phyloP scores from a whole-genome alignment of 2,797 vertebrate genomes.

The Catamblyrhynchus diadema region DNA sequence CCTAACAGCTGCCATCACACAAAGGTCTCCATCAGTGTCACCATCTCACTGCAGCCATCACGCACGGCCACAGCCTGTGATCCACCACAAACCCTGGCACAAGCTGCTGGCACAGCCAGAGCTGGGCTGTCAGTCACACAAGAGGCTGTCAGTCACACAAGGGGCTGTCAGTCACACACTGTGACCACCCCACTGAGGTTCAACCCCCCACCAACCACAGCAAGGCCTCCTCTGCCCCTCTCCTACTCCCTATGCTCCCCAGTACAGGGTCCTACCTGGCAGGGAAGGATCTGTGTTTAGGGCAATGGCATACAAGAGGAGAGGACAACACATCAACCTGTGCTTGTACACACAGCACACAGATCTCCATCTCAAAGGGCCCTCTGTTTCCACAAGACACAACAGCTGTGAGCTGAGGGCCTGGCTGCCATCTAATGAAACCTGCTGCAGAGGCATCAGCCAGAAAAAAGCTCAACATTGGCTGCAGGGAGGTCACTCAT shows the following conservation, averaged over 20 bases:
- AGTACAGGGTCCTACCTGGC: not conserved
- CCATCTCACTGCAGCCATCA: not conserved
- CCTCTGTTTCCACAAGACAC: not conserved
- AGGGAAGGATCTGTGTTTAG: not conserved
- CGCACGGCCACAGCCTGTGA: not conserved
- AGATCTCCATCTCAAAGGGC: not conserved
- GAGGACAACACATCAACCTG: not conserved
- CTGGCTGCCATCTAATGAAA: not conserved
- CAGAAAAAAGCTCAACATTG: not conserved
- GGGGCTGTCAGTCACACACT: fast-evolving
- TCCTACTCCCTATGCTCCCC: not conserved
- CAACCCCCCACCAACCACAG: not conserved
- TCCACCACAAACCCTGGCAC: fast-evolving
- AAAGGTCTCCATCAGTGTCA: not conserved
- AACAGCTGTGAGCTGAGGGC: not conserved
- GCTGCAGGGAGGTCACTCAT: not conserved
- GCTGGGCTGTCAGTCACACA: not conserved
- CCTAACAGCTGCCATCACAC: not conserved
- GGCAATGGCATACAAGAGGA: not conserved
- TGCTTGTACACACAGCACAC: not conserved
- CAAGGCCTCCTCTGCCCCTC: not conserved
- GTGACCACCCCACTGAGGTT: not conserved
- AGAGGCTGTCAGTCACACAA: too few species aligned
- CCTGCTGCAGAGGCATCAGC: not conserved
- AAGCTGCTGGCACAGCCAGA: not conserved